Evolutionary conservation across 2,797 vertebrate genomes (phyloP), one percentile per base, ranked within the genome.

Genomic region (Cyclura pinguis): DNA sequence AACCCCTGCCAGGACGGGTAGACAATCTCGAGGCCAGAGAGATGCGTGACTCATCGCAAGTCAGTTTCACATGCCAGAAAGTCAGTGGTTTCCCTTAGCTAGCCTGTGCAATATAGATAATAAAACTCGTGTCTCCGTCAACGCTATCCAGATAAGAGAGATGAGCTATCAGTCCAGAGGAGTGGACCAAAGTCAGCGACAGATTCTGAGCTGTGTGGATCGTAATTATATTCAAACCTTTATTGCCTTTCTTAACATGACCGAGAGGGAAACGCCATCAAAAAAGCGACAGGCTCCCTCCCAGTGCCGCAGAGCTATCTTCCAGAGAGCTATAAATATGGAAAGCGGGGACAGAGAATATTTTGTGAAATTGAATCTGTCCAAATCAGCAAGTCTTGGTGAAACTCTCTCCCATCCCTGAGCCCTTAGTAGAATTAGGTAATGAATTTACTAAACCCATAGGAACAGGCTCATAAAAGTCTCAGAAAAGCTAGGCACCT

Each of bases 351-450:
- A 93, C 8, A 91, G 88, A 88, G 90, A 95, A 91, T 84, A 89
- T 55, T 91, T 85, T 81, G 72, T 67, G 88, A 95, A 95, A 95
- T 73, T 83, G 83, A 94, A 93, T 94, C 91, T 89, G 77, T 80
- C 62, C 87, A 74, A 93, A 94, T 92, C 90, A 92, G 89, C 35
- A 64, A 74, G 77, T 74, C 88, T 89, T 77, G 86, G 82, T 93
- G 90, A 94, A 89, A 93, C 1, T 87, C 84, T 89, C 95, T 94
- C 94, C 87, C 92, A 89, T 93, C 93, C 90, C 91, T 90, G 87
- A 86, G 92, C 93, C 16, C 93, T 93, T 93, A 95, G 94, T 22
- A 89, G 89, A 95, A 96, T 95, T 93, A 96, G 88, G 92, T 94
- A 96, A 96, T 93, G 92, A 96, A 95, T 91, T 95, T 93, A 93